phyloP scores from a whole-genome alignment of 2,797 vertebrate species.

The Melopsittacus undulatus region DNA sequence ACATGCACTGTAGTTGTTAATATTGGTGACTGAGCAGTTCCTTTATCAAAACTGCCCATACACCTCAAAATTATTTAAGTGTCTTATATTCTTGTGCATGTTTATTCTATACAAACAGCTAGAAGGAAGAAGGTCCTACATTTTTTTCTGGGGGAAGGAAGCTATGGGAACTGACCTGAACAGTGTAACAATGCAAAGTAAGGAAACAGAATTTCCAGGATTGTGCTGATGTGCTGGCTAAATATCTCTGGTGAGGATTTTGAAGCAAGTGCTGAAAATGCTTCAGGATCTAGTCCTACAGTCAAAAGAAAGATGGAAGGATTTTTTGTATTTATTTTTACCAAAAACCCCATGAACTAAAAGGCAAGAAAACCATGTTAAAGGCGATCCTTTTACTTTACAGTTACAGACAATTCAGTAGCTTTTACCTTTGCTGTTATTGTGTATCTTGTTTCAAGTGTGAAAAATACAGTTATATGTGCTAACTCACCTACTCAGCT shows the following conservation, averaged over 20 bases:
- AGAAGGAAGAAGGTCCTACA: neutral
- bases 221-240: neutral
- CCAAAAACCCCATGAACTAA: neutral
- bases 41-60: neutral
- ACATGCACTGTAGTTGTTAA: neutral
- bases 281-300: neutral
- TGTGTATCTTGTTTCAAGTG: neutral
- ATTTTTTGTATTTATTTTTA: neutral
- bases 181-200: fast-evolving
- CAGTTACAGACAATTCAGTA: neutral
- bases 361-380: neutral
- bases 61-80: neutral
- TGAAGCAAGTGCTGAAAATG: neutral
- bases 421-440: neutral
- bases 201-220: neutral
- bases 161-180: neutral
- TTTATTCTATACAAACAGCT: neutral
- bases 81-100: neutral
- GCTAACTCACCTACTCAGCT: neutral
- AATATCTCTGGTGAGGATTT: neutral
- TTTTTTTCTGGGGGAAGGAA: neutral
- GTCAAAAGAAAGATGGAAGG: neutral
- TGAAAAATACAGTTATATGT: neutral
- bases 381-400: neutral
- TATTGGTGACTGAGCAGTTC: neutral